Conservation (phyloP, 1,140 invertebrate species). For the Drosophila subobscura region DNA sequence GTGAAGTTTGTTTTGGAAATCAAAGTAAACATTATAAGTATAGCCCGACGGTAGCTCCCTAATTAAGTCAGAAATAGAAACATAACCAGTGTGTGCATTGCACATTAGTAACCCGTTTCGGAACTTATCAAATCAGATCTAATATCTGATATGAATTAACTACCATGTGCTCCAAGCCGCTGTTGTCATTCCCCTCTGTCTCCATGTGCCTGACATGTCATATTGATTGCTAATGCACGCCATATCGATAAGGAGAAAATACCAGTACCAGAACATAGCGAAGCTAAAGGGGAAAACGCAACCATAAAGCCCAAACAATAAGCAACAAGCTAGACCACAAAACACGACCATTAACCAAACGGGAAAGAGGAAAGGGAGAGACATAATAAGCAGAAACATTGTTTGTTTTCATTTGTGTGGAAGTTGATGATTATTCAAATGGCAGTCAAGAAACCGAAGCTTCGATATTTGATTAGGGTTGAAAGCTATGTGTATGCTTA, state of each 20-base stretch:
- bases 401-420: constrained; percentile 38
- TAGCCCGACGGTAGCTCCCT: too few species aligned
- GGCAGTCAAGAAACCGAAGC: constrained; percentile 2
- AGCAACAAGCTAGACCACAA: constrained; percentile 43
- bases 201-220: constrained; percentile 40
- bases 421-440: constrained; percentile 34
- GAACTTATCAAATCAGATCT: constrained; percentile 29
- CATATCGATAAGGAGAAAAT: constrained; percentile 37
- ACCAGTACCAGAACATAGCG: constrained; percentile 5
- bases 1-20: too few species aligned
- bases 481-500: constrained; percentile 11
- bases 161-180: not conserved
- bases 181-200: constrained; percentile 12
- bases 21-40: too few species aligned
- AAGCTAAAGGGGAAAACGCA: not conserved
- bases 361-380: not conserved
- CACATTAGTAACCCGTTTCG: constrained; percentile 39
- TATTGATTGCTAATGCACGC: constrained; percentile 79
- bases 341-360: constrained; percentile 27
- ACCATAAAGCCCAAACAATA: constrained; percentile 24
- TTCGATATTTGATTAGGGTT: constrained; percentile 2
- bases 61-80: too few species aligned
- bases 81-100: not conserved
- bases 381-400: constrained; percentile 16
- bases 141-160: constrained; percentile 1